Evolutionary conservation across 2,113 vertebrate species (phyloP).

Genomic region (Rhea pennata): DNA sequence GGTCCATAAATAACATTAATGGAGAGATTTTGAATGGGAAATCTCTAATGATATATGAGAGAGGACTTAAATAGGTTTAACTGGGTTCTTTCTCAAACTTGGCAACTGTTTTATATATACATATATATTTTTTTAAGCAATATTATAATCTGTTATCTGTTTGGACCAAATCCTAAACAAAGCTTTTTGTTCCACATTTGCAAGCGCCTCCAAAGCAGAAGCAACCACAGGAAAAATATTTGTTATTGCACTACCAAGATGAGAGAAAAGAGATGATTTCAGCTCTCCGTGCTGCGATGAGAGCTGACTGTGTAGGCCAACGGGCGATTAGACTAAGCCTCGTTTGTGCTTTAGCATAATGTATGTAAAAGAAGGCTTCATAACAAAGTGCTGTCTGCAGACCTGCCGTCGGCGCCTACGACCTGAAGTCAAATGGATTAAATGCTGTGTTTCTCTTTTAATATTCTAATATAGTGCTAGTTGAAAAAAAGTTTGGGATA

Average conservation of each 20-base stretch:
- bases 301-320: not conserved
- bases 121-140: not conserved
- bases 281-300: not conserved
- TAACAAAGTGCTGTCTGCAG: not conserved
- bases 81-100: slow-evolving; percentile 31
- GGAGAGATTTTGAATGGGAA: slow-evolving; percentile 62
- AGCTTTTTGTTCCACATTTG: slow-evolving; percentile 22
- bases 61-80: slow-evolving; percentile 42
- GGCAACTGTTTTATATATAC: not conserved
- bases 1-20: slow-evolving; percentile 71
- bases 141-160: slow-evolving; percentile 43
- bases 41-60: slow-evolving; percentile 66
- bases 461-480: not conserved
- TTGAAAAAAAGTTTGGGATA: fast-evolving
- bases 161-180: slow-evolving; percentile 44
- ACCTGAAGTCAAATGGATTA: not conserved
- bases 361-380: not conserved
- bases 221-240: not conserved
- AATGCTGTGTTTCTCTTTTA: not conserved
- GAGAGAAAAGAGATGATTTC: not conserved
- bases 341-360: not conserved
- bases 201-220: not conserved
- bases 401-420: not conserved
- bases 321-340: not conserved
- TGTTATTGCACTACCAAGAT: not conserved